A percentile compares a stretch with the other conserved stretches of the same genome.
Evolutionary conservation across 2,797 vertebrate species (phyloP).

Genomic region (Tauraco hartlaubi): DNA sequence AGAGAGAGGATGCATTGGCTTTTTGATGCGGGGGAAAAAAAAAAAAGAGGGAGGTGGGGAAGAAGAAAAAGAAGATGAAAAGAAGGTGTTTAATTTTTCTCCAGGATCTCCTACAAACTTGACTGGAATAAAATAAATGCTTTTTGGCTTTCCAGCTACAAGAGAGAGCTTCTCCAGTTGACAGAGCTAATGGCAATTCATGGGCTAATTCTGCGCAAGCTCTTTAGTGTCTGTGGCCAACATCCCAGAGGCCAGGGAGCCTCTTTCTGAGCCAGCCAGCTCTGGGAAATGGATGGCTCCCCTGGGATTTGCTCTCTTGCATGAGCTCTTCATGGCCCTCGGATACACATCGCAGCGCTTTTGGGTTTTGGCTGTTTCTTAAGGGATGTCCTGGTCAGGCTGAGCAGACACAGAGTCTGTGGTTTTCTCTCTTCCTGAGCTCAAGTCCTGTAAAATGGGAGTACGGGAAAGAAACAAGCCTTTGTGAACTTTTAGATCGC

Average conservation of each 20-base stretch:
- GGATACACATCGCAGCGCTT: background rate
- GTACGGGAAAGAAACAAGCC: conserved; percentile 16
- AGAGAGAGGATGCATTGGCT: background rate
- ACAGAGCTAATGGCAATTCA: background rate
- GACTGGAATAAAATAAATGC: background rate
- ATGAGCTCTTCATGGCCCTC: background rate
- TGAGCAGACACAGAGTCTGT: conserved; percentile 69
- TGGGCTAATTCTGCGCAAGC: background rate
- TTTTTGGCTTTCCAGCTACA: background rate
- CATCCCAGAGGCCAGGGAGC: background rate
- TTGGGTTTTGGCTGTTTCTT: conserved; percentile 17
- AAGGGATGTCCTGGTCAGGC: conserved; percentile 13
- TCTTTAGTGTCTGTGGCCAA: background rate
- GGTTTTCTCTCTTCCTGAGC: conserved; percentile 63
- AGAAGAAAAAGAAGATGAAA: background rate
- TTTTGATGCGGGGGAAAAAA: background rate
- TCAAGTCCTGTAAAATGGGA: conserved; percentile 53
- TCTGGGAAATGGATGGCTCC: background rate
- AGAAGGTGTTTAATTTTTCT: background rate
- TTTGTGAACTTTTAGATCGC: conserved; percentile 47
- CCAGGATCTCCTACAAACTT: background rate
- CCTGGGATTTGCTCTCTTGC: background rate
- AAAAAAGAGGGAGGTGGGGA: too few relatives aligned
- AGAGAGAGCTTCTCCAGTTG: background rate
- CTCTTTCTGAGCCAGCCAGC: background rate